phyloP scores from a whole-genome alignment of 2,113 vertebrate genomes.

The Centropristis striata region DNA sequence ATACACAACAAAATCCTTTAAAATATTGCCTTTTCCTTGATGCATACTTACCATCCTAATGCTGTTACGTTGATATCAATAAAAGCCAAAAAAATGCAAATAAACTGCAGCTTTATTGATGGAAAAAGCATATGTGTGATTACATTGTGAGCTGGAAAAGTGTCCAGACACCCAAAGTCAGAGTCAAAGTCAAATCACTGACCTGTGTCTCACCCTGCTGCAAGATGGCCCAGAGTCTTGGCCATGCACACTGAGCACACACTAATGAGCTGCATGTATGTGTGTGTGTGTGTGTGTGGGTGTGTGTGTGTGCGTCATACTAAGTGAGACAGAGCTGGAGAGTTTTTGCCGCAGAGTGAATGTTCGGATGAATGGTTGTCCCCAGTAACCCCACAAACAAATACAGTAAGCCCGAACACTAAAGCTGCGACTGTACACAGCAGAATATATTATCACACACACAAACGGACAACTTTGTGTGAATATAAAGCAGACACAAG shows the following conservation, averaged over 20 bases:
- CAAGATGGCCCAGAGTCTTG: conserved; percentile 46
- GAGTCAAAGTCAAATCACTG: conserved; percentile 70
- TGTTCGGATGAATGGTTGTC: conserved; percentile 53
- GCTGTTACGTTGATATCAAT: neutral
- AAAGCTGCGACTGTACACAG: conserved; percentile 2
- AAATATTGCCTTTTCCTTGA: neutral
- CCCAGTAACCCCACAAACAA: conserved; percentile 15
- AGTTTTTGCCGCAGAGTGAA: conserved; percentile 62
- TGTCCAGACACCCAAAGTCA: conserved; percentile 62
- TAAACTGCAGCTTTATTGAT: neutral
- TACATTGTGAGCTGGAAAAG: neutral
- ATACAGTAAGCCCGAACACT: neutral
- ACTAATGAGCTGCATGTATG: conserved; percentile 58
- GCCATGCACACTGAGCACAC: conserved; percentile 56
- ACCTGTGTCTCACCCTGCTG: conserved; percentile 60
- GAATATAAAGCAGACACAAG: conserved; percentile 33
- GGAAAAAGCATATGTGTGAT: neutral
- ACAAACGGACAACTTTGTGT: neutral
- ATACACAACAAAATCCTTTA: neutral
- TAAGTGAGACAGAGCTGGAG: neutral
- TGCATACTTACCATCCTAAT: neutral
- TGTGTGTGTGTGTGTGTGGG: conserved; percentile 27
- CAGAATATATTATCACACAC: conserved; percentile 7
- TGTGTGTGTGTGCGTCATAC: conserved; percentile 14
- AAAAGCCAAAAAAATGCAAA: conserved; percentile 4